These are phyloP conservation scores for Sula dactylatra DNA, from an alignment of 2,113 vertebrate species.

Conservation along the genomic window DNA sequence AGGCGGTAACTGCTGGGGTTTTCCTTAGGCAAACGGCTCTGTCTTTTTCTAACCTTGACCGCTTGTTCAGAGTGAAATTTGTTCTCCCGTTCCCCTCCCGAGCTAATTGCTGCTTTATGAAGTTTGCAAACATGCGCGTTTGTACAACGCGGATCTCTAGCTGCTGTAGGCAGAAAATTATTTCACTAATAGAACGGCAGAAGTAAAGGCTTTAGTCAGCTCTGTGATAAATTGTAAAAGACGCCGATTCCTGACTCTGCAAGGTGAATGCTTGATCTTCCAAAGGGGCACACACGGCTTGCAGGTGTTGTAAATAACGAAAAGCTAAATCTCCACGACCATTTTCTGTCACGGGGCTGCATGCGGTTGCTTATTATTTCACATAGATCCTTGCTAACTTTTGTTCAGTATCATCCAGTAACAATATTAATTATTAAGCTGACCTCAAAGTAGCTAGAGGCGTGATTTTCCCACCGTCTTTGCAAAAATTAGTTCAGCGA, in stretches of 20 bases:
- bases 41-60: background rate
- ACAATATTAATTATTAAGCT: slow-evolving; percentile 56
- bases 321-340: background rate
- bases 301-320: background rate
- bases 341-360: background rate
- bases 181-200: background rate
- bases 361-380: background rate
- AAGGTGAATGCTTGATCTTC: background rate
- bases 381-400: slow-evolving; percentile 23
- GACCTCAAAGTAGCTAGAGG: slow-evolving; percentile 25
- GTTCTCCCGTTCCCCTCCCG: background rate
- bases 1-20: background rate
- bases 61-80: background rate
- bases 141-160: background rate
- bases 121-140: slow-evolving; percentile 6
- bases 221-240: background rate
- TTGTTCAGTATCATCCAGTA: background rate
- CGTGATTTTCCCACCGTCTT: background rate
- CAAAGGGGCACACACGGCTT: background rate
- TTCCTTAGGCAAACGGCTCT: background rate
- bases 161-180: background rate
- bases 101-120: background rate
- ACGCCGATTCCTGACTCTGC: background rate
- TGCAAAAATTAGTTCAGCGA: slow-evolving; percentile 22
- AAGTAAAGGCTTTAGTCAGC: background rate